phyloP scores from a whole-genome alignment of 2,113 vertebrate genomes.

The Callocephalon fimbriatum region DNA sequence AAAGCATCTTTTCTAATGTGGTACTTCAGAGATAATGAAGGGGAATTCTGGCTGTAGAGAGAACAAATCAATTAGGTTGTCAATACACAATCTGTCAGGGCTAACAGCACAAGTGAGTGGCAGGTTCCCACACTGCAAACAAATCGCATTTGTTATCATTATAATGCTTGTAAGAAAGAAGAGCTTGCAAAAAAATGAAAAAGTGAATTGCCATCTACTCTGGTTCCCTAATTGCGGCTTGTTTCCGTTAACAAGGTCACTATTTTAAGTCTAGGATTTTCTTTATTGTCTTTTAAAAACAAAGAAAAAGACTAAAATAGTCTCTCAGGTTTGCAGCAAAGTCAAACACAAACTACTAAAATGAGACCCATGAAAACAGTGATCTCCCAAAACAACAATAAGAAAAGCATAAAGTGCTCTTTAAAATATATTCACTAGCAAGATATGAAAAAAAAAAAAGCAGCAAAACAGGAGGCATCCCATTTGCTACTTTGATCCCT shows the following conservation, averaged over 20 bases:
- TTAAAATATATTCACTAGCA: not conserved
- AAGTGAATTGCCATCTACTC: not conserved
- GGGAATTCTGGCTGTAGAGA: not conserved
- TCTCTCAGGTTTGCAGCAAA: not conserved
- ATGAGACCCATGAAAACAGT: not conserved
- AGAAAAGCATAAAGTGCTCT: not conserved
- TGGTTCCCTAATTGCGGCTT: not conserved
- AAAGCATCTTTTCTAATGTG: slow-evolving; percentile 7
- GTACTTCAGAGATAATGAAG: not conserved
- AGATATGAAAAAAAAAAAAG: not conserved
- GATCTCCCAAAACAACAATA: not conserved
- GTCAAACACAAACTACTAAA: not conserved
- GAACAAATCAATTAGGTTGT: slow-evolving; percentile 27
- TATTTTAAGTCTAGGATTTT: not conserved
- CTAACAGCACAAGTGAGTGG: not conserved
- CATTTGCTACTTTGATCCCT: not conserved
- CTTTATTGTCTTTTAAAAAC: not conserved
- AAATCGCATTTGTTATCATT: slow-evolving; percentile 38
- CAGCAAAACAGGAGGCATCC: not conserved
- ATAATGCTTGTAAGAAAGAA: slow-evolving; percentile 4
- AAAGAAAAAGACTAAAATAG: not conserved
- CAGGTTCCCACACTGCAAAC: not conserved
- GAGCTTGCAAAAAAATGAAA: slow-evolving; percentile 39
- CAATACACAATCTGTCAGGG: not conserved
- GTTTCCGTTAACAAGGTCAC: not conserved